Percentiles rank a stretch among this genome's conserved stretches.
phyloP scores from a whole-genome alignment of 2,797 vertebrate genomes.

The Lophius americanus region DNA sequence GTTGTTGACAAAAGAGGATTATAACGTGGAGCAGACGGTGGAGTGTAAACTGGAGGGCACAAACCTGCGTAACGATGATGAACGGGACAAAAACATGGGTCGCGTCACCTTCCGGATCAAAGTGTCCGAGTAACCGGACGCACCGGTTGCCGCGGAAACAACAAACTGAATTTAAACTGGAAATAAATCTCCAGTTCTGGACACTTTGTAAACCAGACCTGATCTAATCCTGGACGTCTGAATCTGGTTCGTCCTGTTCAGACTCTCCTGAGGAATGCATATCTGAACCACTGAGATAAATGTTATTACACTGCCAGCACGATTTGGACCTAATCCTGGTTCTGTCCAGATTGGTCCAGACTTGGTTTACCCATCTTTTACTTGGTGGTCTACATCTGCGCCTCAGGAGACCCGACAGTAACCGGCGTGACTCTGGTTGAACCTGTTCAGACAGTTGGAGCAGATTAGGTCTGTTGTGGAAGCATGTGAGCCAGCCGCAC shows the following conservation, averaged over 20 bases:
- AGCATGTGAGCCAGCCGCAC: constrained; percentile 29
- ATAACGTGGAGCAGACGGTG: constrained; percentile 79
- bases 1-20: constrained; percentile 73
- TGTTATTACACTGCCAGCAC: constrained; percentile 3
- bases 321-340: background rate
- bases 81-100: constrained; percentile 92
- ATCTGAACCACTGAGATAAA: background rate
- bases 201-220: constrained; percentile 31
- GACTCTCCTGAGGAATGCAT: constrained; percentile 1
- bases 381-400: background rate
- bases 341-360: background rate
- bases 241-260: constrained; percentile 9
- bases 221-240: constrained; percentile 36
- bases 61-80: constrained; percentile 86
- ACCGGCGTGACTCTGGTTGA: background rate
- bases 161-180: constrained; percentile 12
- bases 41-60: constrained; percentile 90
- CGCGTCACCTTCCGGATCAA: constrained; percentile 88
- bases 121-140: constrained; percentile 79
- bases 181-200: constrained; percentile 10
- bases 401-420: background rate
- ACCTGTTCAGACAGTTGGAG: constrained; percentile 12
- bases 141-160: constrained; percentile 3
- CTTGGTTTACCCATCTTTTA: background rate
- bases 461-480: constrained; percentile 34